Evolutionary conservation across 2,113 vertebrate genomes (phyloP).

Genomic region (Engraulis encrasicolus): DNA sequence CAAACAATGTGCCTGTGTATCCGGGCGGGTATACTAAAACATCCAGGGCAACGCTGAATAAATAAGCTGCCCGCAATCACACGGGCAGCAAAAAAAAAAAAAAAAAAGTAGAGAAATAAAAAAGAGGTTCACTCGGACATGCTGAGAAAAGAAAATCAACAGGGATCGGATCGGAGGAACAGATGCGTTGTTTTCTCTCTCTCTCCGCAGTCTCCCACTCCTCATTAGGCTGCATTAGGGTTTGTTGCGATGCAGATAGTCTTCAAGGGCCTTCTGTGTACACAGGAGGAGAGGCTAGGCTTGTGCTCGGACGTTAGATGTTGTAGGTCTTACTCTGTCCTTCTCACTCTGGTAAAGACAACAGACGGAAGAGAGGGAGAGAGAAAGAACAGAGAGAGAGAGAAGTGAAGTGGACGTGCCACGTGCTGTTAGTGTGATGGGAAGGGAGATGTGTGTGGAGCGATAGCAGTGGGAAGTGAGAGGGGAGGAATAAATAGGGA

Average conservation of each 20-base stretch:
- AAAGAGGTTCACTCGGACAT: neutral
- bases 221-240: neutral
- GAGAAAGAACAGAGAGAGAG: neutral
- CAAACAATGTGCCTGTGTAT: neutral
- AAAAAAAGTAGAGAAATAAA: neutral
- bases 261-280: neutral
- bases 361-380: neutral
- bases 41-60: neutral
- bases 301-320: neutral
- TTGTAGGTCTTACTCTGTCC: neutral
- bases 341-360: neutral
- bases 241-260: neutral
- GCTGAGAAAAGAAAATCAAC: neutral
- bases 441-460: neutral
- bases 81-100: too few species aligned
- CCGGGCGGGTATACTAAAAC: neutral
- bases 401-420: too few species aligned
- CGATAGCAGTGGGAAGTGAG: neutral
- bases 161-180: neutral
- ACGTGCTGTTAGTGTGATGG: too few species aligned
- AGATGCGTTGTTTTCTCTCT: neutral
- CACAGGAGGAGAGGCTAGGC: neutral
- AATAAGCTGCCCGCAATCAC: neutral
- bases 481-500: conserved; percentile 2
- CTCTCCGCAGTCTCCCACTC: neutral